Base-by-base conservation (phyloP, 2,888 invertebrate species). In the Drosophila mimica region DNA sequence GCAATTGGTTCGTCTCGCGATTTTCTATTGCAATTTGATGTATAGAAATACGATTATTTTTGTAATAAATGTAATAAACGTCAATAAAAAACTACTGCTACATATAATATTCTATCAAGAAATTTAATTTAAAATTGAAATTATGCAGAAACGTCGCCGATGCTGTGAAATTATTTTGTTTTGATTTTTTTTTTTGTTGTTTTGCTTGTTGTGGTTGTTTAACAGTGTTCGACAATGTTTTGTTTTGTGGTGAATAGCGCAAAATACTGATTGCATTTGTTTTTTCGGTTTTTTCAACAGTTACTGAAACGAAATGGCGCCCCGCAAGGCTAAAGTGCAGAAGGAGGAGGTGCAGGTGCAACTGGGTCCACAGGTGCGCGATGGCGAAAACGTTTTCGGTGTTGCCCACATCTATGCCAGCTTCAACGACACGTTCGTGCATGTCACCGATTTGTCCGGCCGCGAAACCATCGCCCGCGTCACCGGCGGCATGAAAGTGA, bases 361-460 rank as follows among this genome's bases (percentile, higher is more conserved):
- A 38, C 95, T 99, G 76, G 99, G 99, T 80, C 99, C 99, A 61
- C 98, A 99, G 94, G 98, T 98, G 57, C 96, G 98, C 85, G 98
- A 98, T 93, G 99, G 99, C 79, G 99, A 99, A 94, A 96, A 97
- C 88, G 99, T 99, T 70, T 99, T 99, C 93, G 99, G 99, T 70
- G 99, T 99, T 28, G 99, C 99, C 75, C 99, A 99, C 94, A 99
- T 99, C 92, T 99, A 98, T 93, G 99, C 99, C 83, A 99, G 99
- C 88, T 99, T 99, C 95, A 99, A 99, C 93, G 99, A 99, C 94
- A 99, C 99, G 62, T 99, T 99, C 93, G 99, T 99, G 56, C 99
- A 99, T 94, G 98, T 99, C 76, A 99, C 99, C 20, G 99, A 99
- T 94, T 95, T 99, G 91, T 99, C 99, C 70, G 99, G 99, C 87